A percentile compares a stretch with the other conserved stretches of the same genome.
phyloP scores from a whole-genome alignment of 2,113 vertebrate genomes.

The Agelaius phoeniceus region DNA sequence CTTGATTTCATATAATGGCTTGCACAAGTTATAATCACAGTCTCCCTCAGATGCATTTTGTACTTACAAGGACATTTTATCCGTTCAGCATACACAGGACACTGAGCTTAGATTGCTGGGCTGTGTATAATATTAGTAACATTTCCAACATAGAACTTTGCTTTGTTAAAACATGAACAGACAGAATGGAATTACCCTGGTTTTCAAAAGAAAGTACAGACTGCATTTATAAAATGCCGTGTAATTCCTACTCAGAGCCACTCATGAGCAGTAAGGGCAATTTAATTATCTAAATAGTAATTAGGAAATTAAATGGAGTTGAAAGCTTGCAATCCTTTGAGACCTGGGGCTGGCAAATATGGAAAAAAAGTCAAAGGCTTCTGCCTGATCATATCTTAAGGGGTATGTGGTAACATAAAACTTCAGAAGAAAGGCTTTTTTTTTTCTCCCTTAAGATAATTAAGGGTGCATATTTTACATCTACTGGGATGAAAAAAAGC shows the following conservation, averaged over 20 bases:
- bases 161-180: neutral
- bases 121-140: neutral
- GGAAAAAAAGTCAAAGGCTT: neutral
- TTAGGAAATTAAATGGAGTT: constrained; percentile 43
- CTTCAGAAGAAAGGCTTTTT: neutral
- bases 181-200: neutral
- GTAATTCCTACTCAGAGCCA: neutral
- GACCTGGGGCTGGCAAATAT: neutral
- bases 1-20: neutral
- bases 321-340: neutral
- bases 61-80: neutral
- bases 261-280: neutral
- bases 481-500: neutral
- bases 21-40: neutral
- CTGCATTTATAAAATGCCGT: neutral
- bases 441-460: neutral
- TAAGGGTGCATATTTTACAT: neutral
- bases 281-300: constrained; percentile 42
- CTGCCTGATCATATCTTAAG: neutral
- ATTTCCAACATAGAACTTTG: neutral
- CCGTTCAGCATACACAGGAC: neutral
- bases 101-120: neutral
- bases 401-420: neutral
- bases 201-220: neutral
- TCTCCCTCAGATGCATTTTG: neutral